phyloP scores from a whole-genome alignment of 2,113 vertebrate genomes.

The Equus quagga region DNA sequence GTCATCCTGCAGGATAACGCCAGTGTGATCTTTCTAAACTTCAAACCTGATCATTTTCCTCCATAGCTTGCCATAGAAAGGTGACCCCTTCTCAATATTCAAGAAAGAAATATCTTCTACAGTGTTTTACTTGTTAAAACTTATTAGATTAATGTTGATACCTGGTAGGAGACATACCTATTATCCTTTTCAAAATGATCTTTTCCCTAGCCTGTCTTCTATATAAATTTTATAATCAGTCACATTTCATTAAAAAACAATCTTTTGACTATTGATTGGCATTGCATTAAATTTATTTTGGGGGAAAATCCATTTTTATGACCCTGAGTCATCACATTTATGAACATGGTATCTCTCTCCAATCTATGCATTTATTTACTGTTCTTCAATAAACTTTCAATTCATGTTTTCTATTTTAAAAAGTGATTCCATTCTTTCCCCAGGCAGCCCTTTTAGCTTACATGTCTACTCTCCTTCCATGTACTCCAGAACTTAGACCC shows the following conservation, averaged over 20 bases:
- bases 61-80: neutral
- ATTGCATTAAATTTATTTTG: neutral
- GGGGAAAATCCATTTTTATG: neutral
- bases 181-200: neutral
- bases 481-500: neutral
- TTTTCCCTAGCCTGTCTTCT: neutral
- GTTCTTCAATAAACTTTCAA: neutral
- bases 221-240: neutral
- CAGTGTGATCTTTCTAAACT: neutral
- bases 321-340: neutral
- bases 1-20: neutral
- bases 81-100: neutral
- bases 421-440: neutral
- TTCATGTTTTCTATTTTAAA: neutral
- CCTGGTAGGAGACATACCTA: neutral
- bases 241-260: neutral
- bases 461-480: neutral
- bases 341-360: neutral
- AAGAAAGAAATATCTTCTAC: neutral
- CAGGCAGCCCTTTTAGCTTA: neutral
- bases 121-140: neutral
- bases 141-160: neutral
- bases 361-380: neutral
- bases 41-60: neutral
- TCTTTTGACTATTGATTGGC: neutral